Conservation (phyloP, 2,113 vertebrate genomes). For the Mastomys coucha region DNA sequence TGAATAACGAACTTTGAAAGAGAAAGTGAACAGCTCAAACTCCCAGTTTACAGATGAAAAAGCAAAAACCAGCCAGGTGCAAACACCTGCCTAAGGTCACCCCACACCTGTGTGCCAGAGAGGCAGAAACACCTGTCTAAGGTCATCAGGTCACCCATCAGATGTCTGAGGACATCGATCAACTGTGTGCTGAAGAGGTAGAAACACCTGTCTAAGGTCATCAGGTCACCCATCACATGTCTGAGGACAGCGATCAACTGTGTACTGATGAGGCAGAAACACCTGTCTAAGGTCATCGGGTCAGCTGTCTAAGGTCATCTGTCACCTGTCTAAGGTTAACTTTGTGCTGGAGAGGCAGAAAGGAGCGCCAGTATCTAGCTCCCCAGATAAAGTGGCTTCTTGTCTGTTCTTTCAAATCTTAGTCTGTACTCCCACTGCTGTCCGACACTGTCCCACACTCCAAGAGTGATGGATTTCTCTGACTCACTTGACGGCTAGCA, state of each 20-base stretch:
- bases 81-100: not conserved
- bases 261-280: no score
- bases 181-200: not conserved
- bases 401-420: not conserved
- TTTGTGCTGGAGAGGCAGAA: not conserved
- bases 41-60: not conserved
- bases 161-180: no score
- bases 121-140: not conserved
- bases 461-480: not conserved
- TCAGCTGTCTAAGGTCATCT: no score
- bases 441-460: not conserved
- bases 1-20: constrained; percentile 27
- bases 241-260: no score
- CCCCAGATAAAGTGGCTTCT: not conserved
- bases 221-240: no score
- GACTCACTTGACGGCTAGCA: not conserved
- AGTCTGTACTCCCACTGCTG: not conserved
- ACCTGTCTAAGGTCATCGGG: no score
- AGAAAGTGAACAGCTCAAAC: not conserved
- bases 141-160: no score
- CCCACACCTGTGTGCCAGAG: not conserved
- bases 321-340: not conserved
- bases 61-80: not conserved
- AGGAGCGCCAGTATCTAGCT: not conserved
- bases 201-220: no score